These are phyloP conservation scores for Lophochroa leadbeateri DNA, from an alignment of 2,113 vertebrate species.

Conservation along the genomic window DNA sequence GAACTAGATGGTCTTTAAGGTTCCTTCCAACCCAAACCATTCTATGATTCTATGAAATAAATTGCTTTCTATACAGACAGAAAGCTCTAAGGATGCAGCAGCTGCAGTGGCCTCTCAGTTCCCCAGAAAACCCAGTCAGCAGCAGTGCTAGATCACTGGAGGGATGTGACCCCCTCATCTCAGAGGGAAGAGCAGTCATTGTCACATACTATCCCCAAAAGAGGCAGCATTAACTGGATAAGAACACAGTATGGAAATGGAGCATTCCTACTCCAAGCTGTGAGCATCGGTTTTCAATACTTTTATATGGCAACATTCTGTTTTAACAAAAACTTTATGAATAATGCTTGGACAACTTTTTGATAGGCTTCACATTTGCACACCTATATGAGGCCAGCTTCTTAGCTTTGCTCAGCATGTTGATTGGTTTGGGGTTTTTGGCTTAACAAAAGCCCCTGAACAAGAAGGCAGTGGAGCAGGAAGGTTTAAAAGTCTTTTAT, in stretches of 20 bases:
- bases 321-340: background rate
- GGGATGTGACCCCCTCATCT: background rate
- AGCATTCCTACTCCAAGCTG: background rate
- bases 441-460: background rate
- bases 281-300: background rate
- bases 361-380: background rate
- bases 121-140: background rate
- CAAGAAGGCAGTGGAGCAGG: background rate
- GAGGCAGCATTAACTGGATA: background rate
- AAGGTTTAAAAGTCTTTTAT: background rate
- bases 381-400: background rate
- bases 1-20: background rate
- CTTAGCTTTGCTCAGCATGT: background rate
- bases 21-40: background rate
- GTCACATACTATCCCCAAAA: background rate
- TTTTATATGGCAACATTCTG: background rate
- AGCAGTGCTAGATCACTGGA: background rate
- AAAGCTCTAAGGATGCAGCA: background rate
- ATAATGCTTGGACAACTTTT: background rate
- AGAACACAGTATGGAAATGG: background rate
- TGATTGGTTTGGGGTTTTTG: background rate
- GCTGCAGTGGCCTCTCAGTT: background rate
- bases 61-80: background rate
- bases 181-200: background rate
- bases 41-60: background rate